A percentile compares a stretch with the other conserved stretches of the same genome.
Evolutionary conservation across 2,888 invertebrate genomes (phyloP).

Genomic region (Phania funesta): DNA sequence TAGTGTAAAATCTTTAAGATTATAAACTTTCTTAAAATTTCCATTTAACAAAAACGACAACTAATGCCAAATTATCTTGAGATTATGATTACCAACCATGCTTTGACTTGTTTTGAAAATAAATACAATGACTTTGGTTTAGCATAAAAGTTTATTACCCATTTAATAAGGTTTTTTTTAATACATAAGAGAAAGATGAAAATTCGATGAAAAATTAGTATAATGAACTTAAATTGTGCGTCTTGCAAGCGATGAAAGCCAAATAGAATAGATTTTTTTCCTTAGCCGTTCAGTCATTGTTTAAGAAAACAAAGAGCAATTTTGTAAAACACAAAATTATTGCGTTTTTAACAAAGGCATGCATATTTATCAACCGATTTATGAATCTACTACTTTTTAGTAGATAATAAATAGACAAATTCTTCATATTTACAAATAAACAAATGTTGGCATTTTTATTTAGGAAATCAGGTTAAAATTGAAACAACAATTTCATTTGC

Average conservation of each 20-base stretch:
- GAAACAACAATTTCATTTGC: no score
- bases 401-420: slow-evolving; percentile 29
- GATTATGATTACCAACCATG: no score
- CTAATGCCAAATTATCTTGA: background rate
- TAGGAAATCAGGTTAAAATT: no score
- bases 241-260: background rate
- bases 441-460: no score
- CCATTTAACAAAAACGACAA: background rate
- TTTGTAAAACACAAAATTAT: background rate
- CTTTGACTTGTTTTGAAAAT: no score
- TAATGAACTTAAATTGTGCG: slow-evolving; percentile 22
- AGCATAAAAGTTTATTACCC: slow-evolving; percentile 1
- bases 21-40: background rate
- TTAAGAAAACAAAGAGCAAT: background rate
- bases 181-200: background rate
- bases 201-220: slow-evolving; percentile 10
- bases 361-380: background rate
- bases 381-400: background rate
- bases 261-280: background rate
- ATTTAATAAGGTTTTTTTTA: background rate
- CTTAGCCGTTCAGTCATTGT: background rate
- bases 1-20: no score
- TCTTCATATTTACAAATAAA: background rate
- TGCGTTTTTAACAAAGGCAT: slow-evolving; percentile 25
- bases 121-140: background rate